These are phyloP conservation scores for Epirrhoe alternata DNA, from an alignment of 2,888 invertebrate genomes.

Conservation along the genomic window DNA sequence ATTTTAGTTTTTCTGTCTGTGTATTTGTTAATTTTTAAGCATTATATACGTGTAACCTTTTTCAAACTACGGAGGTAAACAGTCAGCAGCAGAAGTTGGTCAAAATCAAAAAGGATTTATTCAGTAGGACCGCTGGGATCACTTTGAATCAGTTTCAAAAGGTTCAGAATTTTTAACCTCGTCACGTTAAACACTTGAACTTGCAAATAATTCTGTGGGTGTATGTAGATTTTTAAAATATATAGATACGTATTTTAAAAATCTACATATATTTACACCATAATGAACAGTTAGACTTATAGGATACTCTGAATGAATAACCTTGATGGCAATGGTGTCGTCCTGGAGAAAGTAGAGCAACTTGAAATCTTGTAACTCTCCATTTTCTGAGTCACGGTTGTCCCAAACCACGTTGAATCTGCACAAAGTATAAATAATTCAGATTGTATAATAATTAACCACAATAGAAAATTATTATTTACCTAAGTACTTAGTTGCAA, in stretches of 20 bases:
- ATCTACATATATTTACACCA: not conserved
- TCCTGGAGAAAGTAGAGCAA: conserved; percentile 92
- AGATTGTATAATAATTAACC: too few species aligned
- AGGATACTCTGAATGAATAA: conserved; percentile 37
- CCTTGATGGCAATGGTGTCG: conserved; percentile 91
- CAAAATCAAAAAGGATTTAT: too few species aligned
- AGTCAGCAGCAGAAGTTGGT: too few species aligned
- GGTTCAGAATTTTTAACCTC: too few species aligned
- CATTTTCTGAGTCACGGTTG: conserved; percentile 84
- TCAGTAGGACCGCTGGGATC: too few species aligned
- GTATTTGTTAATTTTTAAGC: too few species aligned
- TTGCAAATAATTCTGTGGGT: too few species aligned
- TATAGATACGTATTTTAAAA: too few species aligned
- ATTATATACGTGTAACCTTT: not conserved
- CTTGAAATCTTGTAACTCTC: conserved; percentile 87
- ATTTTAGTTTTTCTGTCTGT: not conserved
- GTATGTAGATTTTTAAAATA: too few species aligned
- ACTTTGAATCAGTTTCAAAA: too few species aligned
- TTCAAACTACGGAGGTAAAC: not conserved
- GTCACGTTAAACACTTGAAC: too few species aligned
- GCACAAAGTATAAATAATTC: conserved; percentile 36
- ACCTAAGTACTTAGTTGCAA: not conserved
- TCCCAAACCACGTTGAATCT: conserved; percentile 90
- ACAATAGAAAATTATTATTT: not conserved
- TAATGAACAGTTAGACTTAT: not conserved